Conservation (phyloP, 2,888 invertebrate species). For the Hypomecis atomaria region DNA sequence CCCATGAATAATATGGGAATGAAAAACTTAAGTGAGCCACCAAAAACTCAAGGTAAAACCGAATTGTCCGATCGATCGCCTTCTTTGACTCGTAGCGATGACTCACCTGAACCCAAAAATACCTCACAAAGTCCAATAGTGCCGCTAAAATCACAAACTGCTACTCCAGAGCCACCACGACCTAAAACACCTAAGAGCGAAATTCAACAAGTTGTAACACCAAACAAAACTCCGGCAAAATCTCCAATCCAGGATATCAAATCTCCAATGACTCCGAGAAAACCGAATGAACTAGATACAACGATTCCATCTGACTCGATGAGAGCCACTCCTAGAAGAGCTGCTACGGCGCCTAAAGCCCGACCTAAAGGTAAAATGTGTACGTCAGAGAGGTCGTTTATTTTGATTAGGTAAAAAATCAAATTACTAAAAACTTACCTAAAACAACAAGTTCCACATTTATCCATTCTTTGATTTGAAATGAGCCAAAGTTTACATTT, state of each 20-base stretch:
- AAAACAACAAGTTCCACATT: no score
- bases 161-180: slow-evolving; percentile 66
- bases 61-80: slow-evolving; percentile 78
- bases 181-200: slow-evolving; percentile 74
- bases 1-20: slow-evolving; percentile 61
- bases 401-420: neutral
- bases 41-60: slow-evolving; percentile 59
- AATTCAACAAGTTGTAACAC: slow-evolving; percentile 51
- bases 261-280: slow-evolving; percentile 62
- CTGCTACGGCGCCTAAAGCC: slow-evolving; percentile 72
- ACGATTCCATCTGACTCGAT: slow-evolving; percentile 62
- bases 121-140: slow-evolving; percentile 53
- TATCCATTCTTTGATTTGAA: slow-evolving; percentile 45
- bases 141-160: slow-evolving; percentile 61
- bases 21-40: slow-evolving; percentile 54
- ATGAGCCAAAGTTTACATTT: slow-evolving; percentile 59
- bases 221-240: slow-evolving; percentile 62
- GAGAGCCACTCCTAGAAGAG: slow-evolving; percentile 74
- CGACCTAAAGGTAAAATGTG: slow-evolving; percentile 74
- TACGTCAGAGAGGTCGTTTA: slow-evolving; percentile 7
- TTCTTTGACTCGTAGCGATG: slow-evolving; percentile 79
- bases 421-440: no score
- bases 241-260: slow-evolving; percentile 65
- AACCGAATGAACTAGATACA: slow-evolving; percentile 72
- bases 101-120: slow-evolving; percentile 77